Base-by-base conservation (phyloP, 2,113 vertebrate genomes). In the Rostratula benghalensis region DNA sequence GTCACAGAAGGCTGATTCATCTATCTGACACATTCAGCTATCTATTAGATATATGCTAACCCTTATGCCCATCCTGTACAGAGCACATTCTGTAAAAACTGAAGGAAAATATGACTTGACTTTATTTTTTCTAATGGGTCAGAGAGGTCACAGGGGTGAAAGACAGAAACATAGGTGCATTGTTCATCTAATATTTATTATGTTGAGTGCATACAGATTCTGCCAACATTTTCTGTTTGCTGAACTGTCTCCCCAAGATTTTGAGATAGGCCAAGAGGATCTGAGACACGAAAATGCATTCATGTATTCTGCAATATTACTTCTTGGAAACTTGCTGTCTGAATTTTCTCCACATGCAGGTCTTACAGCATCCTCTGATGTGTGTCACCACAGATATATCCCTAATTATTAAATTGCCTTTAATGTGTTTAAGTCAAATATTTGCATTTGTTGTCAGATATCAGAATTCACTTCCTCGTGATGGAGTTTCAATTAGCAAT, bases 1-100 rank as follows among this genome's bases (percentile, higher is more conserved):
- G 79, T 93, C 85, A 92, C 79, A 86, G 87, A 93, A 94, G 75
- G 92, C 88, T 94, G 94, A 94, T 95, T 95, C 82, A 94, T 94
- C 94, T 86, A 77, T 92, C 79, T 93, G 82, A 96, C 90, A 81
- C 76, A 53, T 88, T 93, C 90, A 86, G 71, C 75, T 93, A 71
- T 86, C 85, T 90, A 88, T 95, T 86, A 96, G 90, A 90, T 88
- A 92, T 81, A 89, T 83, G 48, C 39, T 93, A 93, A 88, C 68
- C 73, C 85, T 90, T 93, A 67, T 90, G 90, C 76, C 56, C 68
- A 90, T 90, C 74, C 35, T 48, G 51, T 83, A 68, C 73, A 92
- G 71, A 93, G 23, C 43, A 86, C 12, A 93, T 96, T 96, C 79
- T 46, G 35, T 88, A 90, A 89, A 79, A 96, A 63, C 12, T 63